Evolutionary conservation across 2,888 invertebrate species (phyloP), one percentile per base, ranked within the genome.

Genomic region (Watsonalla cultraria): DNA sequence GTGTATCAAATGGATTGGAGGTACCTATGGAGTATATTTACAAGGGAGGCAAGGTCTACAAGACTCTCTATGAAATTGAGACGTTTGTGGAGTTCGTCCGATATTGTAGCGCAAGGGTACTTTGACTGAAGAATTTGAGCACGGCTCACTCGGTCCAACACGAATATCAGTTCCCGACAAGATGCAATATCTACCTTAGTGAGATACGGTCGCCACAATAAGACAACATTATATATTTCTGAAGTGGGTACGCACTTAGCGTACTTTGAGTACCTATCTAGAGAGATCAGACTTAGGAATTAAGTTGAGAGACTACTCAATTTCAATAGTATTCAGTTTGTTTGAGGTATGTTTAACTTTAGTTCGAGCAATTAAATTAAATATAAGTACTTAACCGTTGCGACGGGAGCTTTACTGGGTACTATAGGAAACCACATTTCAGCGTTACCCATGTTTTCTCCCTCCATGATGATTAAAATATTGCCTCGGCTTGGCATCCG

Each of bases 121-220:
- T 75, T 64, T 58, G 59, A 60, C 58, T 67, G 64, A 70, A 74
- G 54, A 74, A 72, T 69, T 73, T 70, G 66, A 66, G 64, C 67
- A 66, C 56, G 64, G 57, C 48, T 57, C 51, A 49, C 37, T 49
- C 57, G 54, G 56, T 54, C 52, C 51, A 55, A 47, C 50, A 45
- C 47, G 54, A 42, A 52, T n/a, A 33, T 48, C 24, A 52, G 49
- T 48, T 53, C 52, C 49, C 51, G 49, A 55, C 51, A 52, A 49
- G 49, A 49, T 49, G 49, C 49, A 49, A 35, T 49, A 49, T 49
- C 42, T 42, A 42, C 42, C 42, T 42, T 11, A 8, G 11, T 11
- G 42, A 42, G 42, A 5, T 42, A 42, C 42, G 42, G 11, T 11
- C 42, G 11, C 42, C 5, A 42, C 42, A 42, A 11, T 11, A 42